Evolutionary conservation across 2,797 vertebrate genomes (phyloP).

Genomic region (Acropternis orthonyx): DNA sequence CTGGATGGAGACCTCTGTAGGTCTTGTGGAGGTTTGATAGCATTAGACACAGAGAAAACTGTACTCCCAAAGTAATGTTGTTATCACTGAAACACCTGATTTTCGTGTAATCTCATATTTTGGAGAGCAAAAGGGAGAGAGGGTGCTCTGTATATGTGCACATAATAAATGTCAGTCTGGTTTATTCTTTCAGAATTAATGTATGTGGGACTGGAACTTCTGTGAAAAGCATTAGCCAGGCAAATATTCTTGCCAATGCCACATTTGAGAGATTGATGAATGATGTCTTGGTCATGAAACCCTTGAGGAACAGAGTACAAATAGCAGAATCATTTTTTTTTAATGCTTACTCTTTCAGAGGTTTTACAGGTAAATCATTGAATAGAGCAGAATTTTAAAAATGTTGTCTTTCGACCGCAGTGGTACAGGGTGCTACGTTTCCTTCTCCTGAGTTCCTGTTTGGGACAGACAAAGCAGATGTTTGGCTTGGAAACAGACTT

Average conservation of each 20-base stretch:
- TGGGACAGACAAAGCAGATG: conserved; percentile 69
- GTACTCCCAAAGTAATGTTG: not conserved
- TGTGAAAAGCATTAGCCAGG: conserved; percentile 54
- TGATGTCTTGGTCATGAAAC: conserved; percentile 18
- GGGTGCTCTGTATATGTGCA: conserved; percentile 17
- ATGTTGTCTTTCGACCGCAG: conserved; percentile 39
- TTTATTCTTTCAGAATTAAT: conserved; percentile 46
- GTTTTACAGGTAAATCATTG: conserved; percentile 22
- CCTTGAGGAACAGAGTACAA: conserved; percentile 13
- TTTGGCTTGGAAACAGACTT: conserved; percentile 64
- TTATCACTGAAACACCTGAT: conserved; percentile 14
- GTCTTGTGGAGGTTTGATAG: not conserved
- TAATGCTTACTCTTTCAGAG: not conserved
- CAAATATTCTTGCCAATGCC: conserved; percentile 40
- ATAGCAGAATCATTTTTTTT: not conserved
- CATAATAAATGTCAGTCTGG: conserved; percentile 54
- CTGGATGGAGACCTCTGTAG: not conserved
- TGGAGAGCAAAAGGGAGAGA: not conserved
- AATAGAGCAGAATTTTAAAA: conserved; percentile 5
- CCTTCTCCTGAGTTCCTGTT: conserved; percentile 67
- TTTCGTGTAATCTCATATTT: not conserved
- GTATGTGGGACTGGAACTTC: conserved; percentile 20
- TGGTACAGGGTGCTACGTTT: conserved; percentile 44
- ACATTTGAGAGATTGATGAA: conserved; percentile 48
- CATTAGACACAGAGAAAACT: not conserved